These are phyloP conservation scores for Schizotus pectinicornis DNA, from an alignment of 2,888 invertebrate species.

Conservation along the genomic window DNA sequence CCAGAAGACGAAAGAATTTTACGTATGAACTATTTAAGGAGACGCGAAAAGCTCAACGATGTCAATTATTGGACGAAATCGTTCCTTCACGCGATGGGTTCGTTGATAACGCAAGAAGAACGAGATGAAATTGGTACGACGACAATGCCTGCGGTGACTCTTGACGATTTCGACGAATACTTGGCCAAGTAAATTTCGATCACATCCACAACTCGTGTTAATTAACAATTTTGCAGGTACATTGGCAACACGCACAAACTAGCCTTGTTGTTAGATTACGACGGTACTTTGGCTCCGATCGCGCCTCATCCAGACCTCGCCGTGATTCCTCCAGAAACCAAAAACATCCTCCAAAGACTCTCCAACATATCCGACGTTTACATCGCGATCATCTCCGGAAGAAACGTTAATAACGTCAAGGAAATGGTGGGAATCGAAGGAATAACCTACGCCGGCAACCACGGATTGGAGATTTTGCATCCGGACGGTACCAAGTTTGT, in stretches of 20 bases:
- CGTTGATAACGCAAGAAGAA: slow-evolving; percentile 72
- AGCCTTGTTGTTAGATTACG: slow-evolving; percentile 84
- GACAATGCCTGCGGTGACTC: slow-evolving; percentile 87
- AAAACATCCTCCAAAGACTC: slow-evolving; percentile 79
- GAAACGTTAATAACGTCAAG: slow-evolving; percentile 87
- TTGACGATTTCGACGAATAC: slow-evolving; percentile 90
- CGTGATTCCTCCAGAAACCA: slow-evolving; percentile 83
- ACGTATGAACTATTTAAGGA: slow-evolving; percentile 83
- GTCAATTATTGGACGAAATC: slow-evolving; percentile 90
- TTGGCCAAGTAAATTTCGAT: slow-evolving; percentile 73
- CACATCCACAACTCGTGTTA: too few relatives aligned
- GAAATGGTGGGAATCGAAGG: slow-evolving; percentile 90
- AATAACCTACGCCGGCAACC: slow-evolving; percentile 89
- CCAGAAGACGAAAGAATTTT: slow-evolving; percentile 86
- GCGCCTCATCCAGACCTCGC: slow-evolving; percentile 90
- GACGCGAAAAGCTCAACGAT: slow-evolving; percentile 81
- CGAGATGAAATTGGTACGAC: slow-evolving; percentile 84
- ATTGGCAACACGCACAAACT: slow-evolving; percentile 86
- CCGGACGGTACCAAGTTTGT: slow-evolving; percentile 91
- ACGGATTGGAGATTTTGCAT: slow-evolving; percentile 86
- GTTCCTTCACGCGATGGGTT: slow-evolving; percentile 87
- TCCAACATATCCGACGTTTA: slow-evolving; percentile 87
- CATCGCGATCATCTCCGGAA: slow-evolving; percentile 85
- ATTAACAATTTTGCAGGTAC: slow-evolving; percentile 64
- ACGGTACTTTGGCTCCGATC: slow-evolving; percentile 87